These are phyloP conservation scores for Drosophila setifemur DNA, from an alignment of 1,140 invertebrate species.

Conservation along the genomic window DNA sequence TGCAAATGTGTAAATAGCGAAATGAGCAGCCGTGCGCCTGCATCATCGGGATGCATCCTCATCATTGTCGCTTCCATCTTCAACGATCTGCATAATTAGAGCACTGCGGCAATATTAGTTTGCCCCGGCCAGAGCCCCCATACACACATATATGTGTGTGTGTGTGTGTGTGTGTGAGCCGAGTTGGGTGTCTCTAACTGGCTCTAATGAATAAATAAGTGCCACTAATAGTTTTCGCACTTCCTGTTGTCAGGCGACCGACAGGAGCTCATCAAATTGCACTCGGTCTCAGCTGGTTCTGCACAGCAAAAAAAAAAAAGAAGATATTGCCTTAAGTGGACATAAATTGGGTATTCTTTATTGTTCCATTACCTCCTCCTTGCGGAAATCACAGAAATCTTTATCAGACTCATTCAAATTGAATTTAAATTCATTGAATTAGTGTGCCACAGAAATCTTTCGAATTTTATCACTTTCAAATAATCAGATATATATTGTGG, in stretches of 20 bases:
- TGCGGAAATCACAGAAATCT: too few relatives aligned
- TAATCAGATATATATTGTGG: too few relatives aligned
- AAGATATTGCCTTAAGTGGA: too few relatives aligned
- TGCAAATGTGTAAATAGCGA: conserved; percentile 53
- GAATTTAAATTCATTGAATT: too few relatives aligned
- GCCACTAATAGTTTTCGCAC: conserved; percentile 80
- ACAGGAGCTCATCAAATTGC: conserved; percentile 54
- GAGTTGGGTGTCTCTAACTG: conserved; percentile 73
- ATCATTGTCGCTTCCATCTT: not conserved
- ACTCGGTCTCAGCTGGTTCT: conserved; percentile 14
- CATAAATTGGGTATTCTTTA: too few relatives aligned
- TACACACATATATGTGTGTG: not conserved
- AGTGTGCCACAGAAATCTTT: too few relatives aligned
- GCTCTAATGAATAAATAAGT: conserved; percentile 81
- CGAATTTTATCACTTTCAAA: too few relatives aligned
- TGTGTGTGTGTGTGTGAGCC: conserved; percentile 16
- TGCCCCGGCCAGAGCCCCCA: conserved; percentile 2
- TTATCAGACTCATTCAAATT: too few relatives aligned
- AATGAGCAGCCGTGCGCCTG: conserved; percentile 24
- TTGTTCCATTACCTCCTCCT: too few relatives aligned
- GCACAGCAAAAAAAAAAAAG: not conserved
- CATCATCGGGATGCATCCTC: conserved; percentile 49
- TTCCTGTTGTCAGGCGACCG: conserved; percentile 60
- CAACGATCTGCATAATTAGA: conserved; percentile 65
- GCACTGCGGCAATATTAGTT: conserved; percentile 9